Evolutionary conservation across 1,140 invertebrate species (phyloP), one percentile per base, ranked within the genome.

Genomic region (Drosophila murphyi): DNA sequence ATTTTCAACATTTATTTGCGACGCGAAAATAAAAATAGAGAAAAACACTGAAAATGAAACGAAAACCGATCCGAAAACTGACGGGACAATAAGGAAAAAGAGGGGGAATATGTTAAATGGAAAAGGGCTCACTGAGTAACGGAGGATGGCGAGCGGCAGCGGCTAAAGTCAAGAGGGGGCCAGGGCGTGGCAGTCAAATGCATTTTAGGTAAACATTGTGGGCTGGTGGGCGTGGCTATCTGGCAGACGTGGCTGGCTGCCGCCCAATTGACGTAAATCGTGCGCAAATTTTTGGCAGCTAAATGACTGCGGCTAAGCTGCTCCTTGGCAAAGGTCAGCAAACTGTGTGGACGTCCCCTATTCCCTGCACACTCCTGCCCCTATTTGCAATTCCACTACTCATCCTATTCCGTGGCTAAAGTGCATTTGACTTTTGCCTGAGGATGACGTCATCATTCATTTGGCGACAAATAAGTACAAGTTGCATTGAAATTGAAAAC

Each of bases 1-100:
- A 87, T 87, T 82, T 87, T 77, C 79, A 88, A 88, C 83, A 87
- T 87, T 87, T 87, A 87, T 87, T 88, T 88, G 83, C 83, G 65
- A 73, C 81, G 82, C 82, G 82, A 80, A 86, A 85, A 85, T 78
- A 85, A 35, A 78, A 29, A 61, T 31, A 35, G 37, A 50, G 31
- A 45, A 67, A 43, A 61, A 7, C 7, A 31, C 5, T 12, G 3
- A 70, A 65, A 54, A 62, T 50, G 32, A 32, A 47, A 35, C 20
- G 29, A 69, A 74, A 67, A n/a, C 37, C 20, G 52, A 70, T 56
- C 50, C 54, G 51, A 74, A 61, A 74, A 55, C 61, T 55, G 12
- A 28, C 20, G 20, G 37, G 31, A 7, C n/a, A n/a, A 28, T 20
- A 34, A 31, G 35, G 20, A 1, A 4, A 20, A 59, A 68, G 47